Base-by-base conservation (phyloP, 2,797 vertebrate genomes). In the Iguana delicatissima region DNA sequence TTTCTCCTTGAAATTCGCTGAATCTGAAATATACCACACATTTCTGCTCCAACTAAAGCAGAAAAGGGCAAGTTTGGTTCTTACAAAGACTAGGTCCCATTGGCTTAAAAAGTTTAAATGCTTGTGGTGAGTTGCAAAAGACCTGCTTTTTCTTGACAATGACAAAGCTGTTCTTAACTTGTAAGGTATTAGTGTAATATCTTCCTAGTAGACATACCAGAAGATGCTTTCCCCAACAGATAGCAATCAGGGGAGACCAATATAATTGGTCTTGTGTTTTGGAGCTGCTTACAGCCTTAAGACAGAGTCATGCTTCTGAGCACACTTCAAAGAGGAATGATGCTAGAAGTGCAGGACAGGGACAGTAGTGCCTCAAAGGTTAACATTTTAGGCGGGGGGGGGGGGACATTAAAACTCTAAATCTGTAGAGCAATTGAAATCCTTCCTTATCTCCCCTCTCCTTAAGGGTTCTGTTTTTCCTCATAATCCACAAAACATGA, bases 171-270 rank as follows among this genome's bases (percentile, higher is more conserved):
- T 90, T 92, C 94, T 95, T 94, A 80, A 64, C 26, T 55, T 26
- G 35, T 64, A 96, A 95, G 94, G 93, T 94, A 93, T 95, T 92
- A 93, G 93, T 85, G 85, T 86, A 35, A 87, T 72, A 72, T 89
- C 88, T 95, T 89, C 92, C 90, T 1, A 0, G 82, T 72, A 91
- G 91, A 91, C 7, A 84, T 32, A 89, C 89, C 93, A 87, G 92
- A 93, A 89, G 90, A 67, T 85, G 76, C 93, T 95, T 94, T 84
- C 20, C 93, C 87, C 90, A 92, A 95, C 86, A 95, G 95, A 95
- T 92, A 94, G 88, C 26, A 89, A 87, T 90, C 92, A 91, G 87
- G 92, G 91, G 88, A 90, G 86, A 87, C 57, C 94, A 92, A 95
- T 93, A 92, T 88, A 94, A 93, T 89, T 89, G 91, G 24, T 59